phyloP scores from a whole-genome alignment of 2,888 invertebrate species.

The Eledone cirrhosa region DNA sequence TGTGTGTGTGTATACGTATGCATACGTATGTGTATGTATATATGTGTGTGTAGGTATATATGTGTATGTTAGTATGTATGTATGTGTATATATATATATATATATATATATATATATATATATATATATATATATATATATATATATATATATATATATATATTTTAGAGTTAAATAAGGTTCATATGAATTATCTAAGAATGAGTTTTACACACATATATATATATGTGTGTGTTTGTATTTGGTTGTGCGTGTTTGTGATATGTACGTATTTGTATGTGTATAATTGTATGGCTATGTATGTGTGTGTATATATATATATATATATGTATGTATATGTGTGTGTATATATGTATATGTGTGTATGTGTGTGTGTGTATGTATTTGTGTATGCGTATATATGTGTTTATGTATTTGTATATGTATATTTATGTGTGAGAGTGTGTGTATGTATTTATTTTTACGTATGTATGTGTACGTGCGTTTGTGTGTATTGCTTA shows the following conservation, averaged over 20 bases:
- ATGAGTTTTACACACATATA: too few relatives aligned
- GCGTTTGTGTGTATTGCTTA: too few relatives aligned
- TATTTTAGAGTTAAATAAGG: neutral
- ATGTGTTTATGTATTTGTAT: neutral
- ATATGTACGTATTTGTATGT: too few relatives aligned
- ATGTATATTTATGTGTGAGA: neutral
- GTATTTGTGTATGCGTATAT: neutral
- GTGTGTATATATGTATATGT: neutral
- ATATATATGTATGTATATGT: neutral
- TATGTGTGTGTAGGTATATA: slow-evolving; percentile 23
- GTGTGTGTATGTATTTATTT: neutral
- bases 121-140: neutral
- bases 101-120: neutral
- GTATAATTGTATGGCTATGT: too few relatives aligned
- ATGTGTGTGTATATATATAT: slow-evolving; percentile 10
- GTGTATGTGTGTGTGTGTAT: neutral
- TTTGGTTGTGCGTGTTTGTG: too few relatives aligned
- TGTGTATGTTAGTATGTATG: too few relatives aligned
- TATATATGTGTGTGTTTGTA: too few relatives aligned
- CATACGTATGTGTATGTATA: slow-evolving; percentile 24
- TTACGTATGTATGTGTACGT: neutral
- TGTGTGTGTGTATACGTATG: neutral
- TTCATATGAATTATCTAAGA: too few relatives aligned
- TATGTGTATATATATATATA: neutral
- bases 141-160: neutral